Conservation (phyloP, 2,888 invertebrate species). For the Chrysolina oricalcia region DNA sequence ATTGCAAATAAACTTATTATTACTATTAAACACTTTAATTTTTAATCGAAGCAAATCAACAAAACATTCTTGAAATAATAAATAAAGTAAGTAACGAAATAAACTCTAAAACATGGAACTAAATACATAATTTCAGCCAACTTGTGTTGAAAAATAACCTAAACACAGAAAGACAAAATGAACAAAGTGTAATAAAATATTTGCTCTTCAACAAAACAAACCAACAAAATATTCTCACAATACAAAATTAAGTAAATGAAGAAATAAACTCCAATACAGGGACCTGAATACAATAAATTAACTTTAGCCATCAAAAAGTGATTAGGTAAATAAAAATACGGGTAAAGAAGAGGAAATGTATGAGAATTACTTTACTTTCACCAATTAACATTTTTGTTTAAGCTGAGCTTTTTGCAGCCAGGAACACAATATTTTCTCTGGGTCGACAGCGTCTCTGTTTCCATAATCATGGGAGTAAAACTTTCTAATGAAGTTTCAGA, state of each 20-base stretch:
- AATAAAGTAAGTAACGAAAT: too few species aligned
- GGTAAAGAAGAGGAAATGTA: neutral
- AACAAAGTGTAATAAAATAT: too few species aligned
- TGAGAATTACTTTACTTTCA: neutral
- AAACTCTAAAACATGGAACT: too few species aligned
- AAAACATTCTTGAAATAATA: too few species aligned
- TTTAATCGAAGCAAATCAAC: too few species aligned
- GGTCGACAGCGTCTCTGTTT: neutral
- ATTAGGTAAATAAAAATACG: neutral
- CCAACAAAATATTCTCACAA: neutral
- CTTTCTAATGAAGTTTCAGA: neutral
- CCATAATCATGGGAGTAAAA: neutral
- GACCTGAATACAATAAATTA: neutral
- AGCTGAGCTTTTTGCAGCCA: neutral
- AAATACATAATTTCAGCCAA: too few species aligned
- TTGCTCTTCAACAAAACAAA: too few species aligned
- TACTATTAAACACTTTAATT: too few species aligned
- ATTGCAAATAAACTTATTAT: too few species aligned
- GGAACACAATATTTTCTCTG: neutral
- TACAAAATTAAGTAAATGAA: too few species aligned
- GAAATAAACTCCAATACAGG: neutral
- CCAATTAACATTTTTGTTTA: neutral
- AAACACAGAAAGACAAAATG: too few species aligned
- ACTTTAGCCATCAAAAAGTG: neutral
- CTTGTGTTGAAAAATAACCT: too few species aligned